These are phyloP conservation scores for Taenioides sp. DNA, from an alignment of 2,797 vertebrate genomes.

Conservation along the genomic window DNA sequence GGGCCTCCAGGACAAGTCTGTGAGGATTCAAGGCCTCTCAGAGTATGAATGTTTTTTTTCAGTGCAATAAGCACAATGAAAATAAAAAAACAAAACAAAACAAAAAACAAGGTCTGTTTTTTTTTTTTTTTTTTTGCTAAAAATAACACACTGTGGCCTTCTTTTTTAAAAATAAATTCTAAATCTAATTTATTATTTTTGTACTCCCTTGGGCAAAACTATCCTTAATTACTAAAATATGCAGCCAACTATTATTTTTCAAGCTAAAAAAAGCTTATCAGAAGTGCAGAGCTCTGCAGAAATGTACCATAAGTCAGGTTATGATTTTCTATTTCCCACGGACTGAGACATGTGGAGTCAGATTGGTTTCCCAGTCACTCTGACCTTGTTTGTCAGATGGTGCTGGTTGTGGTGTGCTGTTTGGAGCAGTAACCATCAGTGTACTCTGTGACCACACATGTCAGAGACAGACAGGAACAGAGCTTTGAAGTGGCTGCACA, in stretches of 20 bases:
- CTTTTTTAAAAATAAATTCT: neutral
- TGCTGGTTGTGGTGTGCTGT: slow-evolving; percentile 27
- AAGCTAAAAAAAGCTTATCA: too few species aligned
- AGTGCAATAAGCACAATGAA: too few species aligned
- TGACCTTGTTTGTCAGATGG: slow-evolving; percentile 31
- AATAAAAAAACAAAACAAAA: too few species aligned
- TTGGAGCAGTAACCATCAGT: slow-evolving; percentile 39
- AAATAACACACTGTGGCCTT: too few species aligned
- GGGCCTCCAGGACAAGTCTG: too few species aligned
- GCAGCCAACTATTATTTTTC: too few species aligned
- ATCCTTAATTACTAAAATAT: neutral
- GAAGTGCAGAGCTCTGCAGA: neutral
- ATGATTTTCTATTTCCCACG: neutral
- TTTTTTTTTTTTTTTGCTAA: too few species aligned
- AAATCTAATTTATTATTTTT: neutral
- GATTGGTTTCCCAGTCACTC: neutral
- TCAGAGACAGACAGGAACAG: slow-evolving; percentile 28
- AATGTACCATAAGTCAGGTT: neutral
- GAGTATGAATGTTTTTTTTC: too few species aligned
- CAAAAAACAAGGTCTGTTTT: too few species aligned
- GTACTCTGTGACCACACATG: slow-evolving; percentile 43
- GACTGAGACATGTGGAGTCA: slow-evolving; percentile 20
- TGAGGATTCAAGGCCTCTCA: too few species aligned
- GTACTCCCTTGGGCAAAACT: neutral
- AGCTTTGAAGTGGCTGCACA: slow-evolving; percentile 54